Evolutionary conservation across 92 coral and sea anemone genomes (phyloP).

Genomic region (Parazoanthus atlanticus): DNA sequence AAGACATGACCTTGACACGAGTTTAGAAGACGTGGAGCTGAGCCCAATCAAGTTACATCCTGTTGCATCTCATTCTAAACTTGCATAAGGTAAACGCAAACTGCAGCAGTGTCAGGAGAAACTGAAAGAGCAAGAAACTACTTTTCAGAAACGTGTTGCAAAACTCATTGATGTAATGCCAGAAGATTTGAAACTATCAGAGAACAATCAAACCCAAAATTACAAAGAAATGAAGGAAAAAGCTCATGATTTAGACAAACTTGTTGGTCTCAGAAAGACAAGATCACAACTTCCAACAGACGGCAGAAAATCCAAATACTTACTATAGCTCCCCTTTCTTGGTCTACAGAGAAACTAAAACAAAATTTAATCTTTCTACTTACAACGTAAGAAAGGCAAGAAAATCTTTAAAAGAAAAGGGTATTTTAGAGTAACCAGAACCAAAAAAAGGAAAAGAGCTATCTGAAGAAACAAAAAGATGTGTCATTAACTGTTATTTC

Average conservation of each 20-base stretch:
- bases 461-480: conserved; percentile 56
- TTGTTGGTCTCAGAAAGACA: conserved; percentile 49
- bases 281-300: conserved; percentile 42
- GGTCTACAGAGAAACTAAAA: conserved; percentile 51
- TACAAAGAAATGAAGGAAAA: conserved; percentile 44
- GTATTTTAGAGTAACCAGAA: conserved; percentile 51
- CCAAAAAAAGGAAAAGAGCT: conserved; percentile 60
- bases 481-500: conserved; percentile 43
- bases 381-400: conserved; percentile 57
- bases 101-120: conserved; percentile 47
- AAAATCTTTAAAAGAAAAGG: conserved; percentile 48
- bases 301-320: conserved; percentile 52
- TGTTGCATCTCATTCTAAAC: conserved; percentile 50
- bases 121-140: conserved; percentile 45
- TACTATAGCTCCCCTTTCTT: conserved; percentile 51
- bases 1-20: conserved; percentile 52
- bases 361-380: conserved; percentile 51
- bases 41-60: conserved; percentile 51
- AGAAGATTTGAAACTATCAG: conserved; percentile 54
- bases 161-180: conserved; percentile 50
- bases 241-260: conserved; percentile 54
- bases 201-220: conserved; percentile 41
- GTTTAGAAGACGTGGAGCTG: conserved; percentile 46
- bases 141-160: conserved; percentile 51
- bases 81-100: conserved; percentile 28